A percentile compares a stretch with the other conserved stretches of the same genome.
Evolutionary conservation across 2,797 vertebrate species (phyloP).

Genomic region (Anguilla pacifica): DNA sequence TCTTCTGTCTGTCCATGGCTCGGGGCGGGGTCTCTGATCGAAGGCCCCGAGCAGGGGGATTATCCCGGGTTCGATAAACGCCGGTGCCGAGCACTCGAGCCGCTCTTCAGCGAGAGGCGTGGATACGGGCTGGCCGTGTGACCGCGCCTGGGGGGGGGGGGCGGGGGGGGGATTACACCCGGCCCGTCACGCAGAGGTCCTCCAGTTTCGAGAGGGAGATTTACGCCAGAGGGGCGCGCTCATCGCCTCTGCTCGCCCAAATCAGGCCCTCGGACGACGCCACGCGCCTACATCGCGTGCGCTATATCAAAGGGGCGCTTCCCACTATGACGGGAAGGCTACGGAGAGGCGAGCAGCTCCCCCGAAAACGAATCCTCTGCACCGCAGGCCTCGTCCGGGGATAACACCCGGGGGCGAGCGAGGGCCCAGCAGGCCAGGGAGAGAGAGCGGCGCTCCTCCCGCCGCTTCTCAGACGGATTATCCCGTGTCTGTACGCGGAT

Average conservation of each 20-base stretch:
- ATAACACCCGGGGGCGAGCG: neutral
- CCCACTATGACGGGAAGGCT: neutral
- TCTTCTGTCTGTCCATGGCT: constrained; percentile 52
- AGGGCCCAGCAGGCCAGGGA: neutral
- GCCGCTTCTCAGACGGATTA: neutral
- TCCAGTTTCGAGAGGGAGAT: constrained; percentile 56
- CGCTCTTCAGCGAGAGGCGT: constrained; percentile 38
- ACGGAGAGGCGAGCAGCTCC: neutral
- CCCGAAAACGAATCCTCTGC: neutral
- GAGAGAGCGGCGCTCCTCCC: neutral
- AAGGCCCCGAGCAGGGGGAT: constrained; percentile 66
- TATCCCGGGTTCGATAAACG: constrained; percentile 71
- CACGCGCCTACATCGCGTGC: neutral
- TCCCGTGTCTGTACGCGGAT: neutral
- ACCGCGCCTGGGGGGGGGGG: constrained; percentile 54
- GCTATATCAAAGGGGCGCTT: neutral
- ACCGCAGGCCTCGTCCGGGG: neutral
- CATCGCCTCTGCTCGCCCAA: constrained; percentile 51
- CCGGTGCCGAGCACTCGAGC: constrained; percentile 57
- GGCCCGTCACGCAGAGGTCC: constrained; percentile 61
- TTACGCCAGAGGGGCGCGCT: constrained; percentile 47
- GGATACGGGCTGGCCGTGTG: constrained; percentile 27
- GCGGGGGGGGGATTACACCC: constrained; percentile 63
- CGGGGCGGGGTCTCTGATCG: constrained; percentile 63
- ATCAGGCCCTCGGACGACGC: constrained; percentile 20